Evolutionary conservation across 2,888 invertebrate genomes (phyloP), one percentile per base, ranked within the genome.

Genomic region (Lepidocyrtinus sp.): DNA sequence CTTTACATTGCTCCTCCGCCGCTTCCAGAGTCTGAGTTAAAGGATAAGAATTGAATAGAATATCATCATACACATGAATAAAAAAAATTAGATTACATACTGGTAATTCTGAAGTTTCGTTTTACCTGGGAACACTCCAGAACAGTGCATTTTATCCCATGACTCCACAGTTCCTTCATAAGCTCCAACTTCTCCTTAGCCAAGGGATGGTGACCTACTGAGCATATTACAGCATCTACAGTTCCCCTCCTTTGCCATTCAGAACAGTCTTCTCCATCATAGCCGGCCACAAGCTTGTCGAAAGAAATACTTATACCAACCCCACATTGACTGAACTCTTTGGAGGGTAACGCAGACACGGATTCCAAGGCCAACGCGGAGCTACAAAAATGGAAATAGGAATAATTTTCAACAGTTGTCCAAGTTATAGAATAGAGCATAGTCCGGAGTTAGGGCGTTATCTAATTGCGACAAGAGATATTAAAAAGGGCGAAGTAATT

Each of bases 251-350:
- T 86, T 17, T 92, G 90, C 87, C 73, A 46, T 87, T 91, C 88
- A 25, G 90, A 90, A 25, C 75, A 73, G n/a, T 84, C 84, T 24
- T 83, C 82, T 21, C 59, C 71, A 5, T 86, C 83, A 55, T 76
- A 67, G 5, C 78, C 85, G 3, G 83, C 83, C 87, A 85, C 78
- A 9, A 85, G 96, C 90, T 87, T 92, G 87, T 97, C 97, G 79
- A 97, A 88, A 0, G 94, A 95, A 87, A 97, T 92, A 2, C 96
- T 96, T 84, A 97, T 92, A 0, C 97, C 97, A 0, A 94, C 95
- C 0, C 94, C 95, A 36, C 90, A 90, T 84, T 91, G 91, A 27
- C 88, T 88, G 0, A 87, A 86, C 67, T 89, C 89, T 27, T 81
- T 82, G 15, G 84, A 72, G 19, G 73, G 62, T n/a, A 70, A 36